Base-by-base conservation (phyloP, 2,797 vertebrate genomes). In the Ctenopoma multispine region DNA sequence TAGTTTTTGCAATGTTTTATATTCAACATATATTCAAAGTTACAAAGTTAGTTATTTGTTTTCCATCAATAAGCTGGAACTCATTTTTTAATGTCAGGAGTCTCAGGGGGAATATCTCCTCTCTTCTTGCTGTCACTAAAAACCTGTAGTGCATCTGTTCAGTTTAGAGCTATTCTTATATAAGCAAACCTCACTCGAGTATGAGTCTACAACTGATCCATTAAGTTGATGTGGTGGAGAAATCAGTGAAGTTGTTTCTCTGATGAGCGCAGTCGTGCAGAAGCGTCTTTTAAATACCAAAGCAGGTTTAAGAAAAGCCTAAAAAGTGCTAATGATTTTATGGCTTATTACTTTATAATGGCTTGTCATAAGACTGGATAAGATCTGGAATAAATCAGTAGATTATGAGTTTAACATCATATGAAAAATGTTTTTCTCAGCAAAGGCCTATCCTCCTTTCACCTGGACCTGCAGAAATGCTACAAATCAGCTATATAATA, bases 81-180 rank as follows among this genome's bases (percentile, higher is more conserved):
- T 56, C 40, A 34, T 13, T 6, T 27, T 1, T 36, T 9, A 14
- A 50, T n/a, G 29, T 46, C 14, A 18, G 40, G 3, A 40, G 8
- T 67, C 40, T 63, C 31, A 12, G 18, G 49, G 29, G 44, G 24
- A 46, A 29, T 51, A 36, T 66, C 2, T 50, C 12, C 2, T 50
- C 12, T 24, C 27, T 15, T 54, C 44, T 34, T 20, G 31, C 18
- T 61, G 36, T 46, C 29, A 47, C 1, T 49, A 20, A 50, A 43
- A 44, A 46, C 7, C 1, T 24, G 27, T 29, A 27, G 38, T 50
- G 24, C 20, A 38, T 58, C 31, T 63, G 34, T 79, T 79, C 18
- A 21, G 27, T 48, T 59, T n/a, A 27, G 24, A 29, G 15, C 20
- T 23, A 4, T 49, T 27, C 20, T 23, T n/a, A 41, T 11, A 41